Evolutionary conservation across 2,888 invertebrate species (phyloP).

Genomic region (Polia nebulosa): DNA sequence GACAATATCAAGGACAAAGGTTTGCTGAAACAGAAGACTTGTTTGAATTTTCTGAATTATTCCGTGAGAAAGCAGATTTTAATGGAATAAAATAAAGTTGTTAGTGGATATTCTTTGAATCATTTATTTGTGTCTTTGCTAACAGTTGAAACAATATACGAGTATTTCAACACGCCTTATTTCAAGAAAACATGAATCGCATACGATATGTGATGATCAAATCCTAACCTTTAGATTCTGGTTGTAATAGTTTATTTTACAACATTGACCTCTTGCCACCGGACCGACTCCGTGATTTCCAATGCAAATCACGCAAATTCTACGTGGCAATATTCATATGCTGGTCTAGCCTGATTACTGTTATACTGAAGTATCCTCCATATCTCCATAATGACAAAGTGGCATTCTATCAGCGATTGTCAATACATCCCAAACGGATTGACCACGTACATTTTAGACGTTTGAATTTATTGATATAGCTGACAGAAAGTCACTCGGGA

Average conservation of each 20-base stretch:
- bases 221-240: conserved; percentile 55
- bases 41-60: conserved; percentile 13
- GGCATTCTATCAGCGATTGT: neutral
- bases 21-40: conserved; percentile 34
- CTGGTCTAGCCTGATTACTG: neutral
- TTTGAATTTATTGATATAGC: no score
- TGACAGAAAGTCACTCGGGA: no score
- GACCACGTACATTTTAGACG: no score
- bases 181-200: conserved; percentile 9
- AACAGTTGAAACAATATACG: neutral
- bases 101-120: neutral
- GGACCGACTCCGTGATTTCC: conserved; percentile 16
- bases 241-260: conserved; percentile 52
- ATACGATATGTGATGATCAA: conserved; percentile 38
- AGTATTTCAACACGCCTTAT: neutral
- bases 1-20: conserved; percentile 68
- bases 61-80: neutral
- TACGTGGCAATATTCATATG: conserved; percentile 10
- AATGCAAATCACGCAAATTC: conserved; percentile 23
- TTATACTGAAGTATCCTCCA: neutral
- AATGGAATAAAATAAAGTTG: neutral
- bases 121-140: neutral
- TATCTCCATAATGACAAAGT: neutral
- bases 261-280: conserved; percentile 57
- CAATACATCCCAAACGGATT: neutral